A percentile compares a stretch with the other conserved stretches of the same genome.
These are phyloP conservation scores for Cerceris rybyensis DNA, from an alignment of 2,888 invertebrate genomes.

Conservation along the genomic window DNA sequence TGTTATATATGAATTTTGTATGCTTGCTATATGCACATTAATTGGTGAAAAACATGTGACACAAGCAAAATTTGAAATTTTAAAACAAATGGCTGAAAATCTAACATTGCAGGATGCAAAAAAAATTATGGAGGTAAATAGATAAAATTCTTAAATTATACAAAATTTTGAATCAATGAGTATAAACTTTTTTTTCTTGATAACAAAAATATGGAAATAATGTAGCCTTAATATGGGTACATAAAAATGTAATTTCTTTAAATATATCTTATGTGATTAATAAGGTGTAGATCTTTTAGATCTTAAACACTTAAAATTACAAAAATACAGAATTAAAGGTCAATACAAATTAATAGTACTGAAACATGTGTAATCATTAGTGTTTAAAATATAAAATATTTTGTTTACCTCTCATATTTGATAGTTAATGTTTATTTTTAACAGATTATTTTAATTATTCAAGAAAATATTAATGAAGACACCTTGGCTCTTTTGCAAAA, in stretches of 20 bases:
- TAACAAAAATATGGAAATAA: no score
- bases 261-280: no score
- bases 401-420: no score
- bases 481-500: slow-evolving; percentile 65
- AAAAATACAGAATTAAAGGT: no score
- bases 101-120: slow-evolving; percentile 83
- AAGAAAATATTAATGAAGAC: slow-evolving; percentile 65
- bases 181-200: background rate
- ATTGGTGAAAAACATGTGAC: slow-evolving; percentile 85
- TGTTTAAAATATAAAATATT: no score
- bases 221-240: no score
- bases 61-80: slow-evolving; percentile 84
- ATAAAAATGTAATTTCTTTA: no score
- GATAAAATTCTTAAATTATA: background rate
- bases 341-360: no score
- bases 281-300: no score
- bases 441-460: slow-evolving; percentile 40
- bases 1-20: slow-evolving; percentile 85
- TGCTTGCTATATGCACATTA: slow-evolving; percentile 85
- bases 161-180: no score
- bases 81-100: slow-evolving; percentile 85
- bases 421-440: slow-evolving; percentile 12
- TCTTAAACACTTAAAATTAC: no score
- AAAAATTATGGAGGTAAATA: slow-evolving; percentile 84
- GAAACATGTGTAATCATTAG: no score